These are phyloP conservation scores for Clepsis dumicolana DNA, from an alignment of 2,888 invertebrate species.

Conservation along the genomic window DNA sequence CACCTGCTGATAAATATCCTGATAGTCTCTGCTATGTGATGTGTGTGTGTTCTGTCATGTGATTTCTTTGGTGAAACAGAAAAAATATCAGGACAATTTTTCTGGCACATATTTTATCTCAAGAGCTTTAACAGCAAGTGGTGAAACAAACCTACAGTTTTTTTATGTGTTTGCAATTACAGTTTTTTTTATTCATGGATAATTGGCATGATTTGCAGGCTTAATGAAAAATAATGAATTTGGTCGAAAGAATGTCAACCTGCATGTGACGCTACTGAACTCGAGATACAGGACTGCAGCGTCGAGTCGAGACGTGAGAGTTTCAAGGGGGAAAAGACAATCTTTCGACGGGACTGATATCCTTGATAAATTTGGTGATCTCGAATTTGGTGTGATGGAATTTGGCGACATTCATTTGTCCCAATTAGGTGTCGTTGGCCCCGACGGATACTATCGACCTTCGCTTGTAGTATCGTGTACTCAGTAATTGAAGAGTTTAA, in stretches of 20 bases:
- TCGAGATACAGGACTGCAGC: slow-evolving; percentile 70
- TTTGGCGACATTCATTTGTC: slow-evolving; percentile 91
- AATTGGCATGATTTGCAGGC: slow-evolving; percentile 54
- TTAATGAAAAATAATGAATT: slow-evolving; percentile 64
- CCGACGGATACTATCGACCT: slow-evolving; percentile 89
- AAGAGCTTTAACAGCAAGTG: no score
- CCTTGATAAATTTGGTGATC: slow-evolving; percentile 88
- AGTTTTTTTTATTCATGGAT: no score
- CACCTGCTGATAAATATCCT: no score
- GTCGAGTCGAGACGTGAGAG: slow-evolving; percentile 47
- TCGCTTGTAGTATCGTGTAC: slow-evolving; percentile 69
- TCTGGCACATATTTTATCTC: no score
- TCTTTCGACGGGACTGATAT: slow-evolving; percentile 82
- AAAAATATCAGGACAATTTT: no score
- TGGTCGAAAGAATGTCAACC: slow-evolving; percentile 87
- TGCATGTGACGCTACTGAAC: slow-evolving; percentile 96
- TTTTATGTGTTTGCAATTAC: no score
- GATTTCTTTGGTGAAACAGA: no score
- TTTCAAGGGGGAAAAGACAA: slow-evolving; percentile 59
- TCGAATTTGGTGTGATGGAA: slow-evolving; percentile 89
- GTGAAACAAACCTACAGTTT: no score
- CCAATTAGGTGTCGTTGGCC: slow-evolving; percentile 81
- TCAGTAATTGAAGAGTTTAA: neutral
- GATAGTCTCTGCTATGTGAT: no score
- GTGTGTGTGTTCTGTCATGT: no score